Evolutionary conservation across 35 echinoderm and acorn worm species (phyloP).

Genomic region (Amphiura filiformis): DNA sequence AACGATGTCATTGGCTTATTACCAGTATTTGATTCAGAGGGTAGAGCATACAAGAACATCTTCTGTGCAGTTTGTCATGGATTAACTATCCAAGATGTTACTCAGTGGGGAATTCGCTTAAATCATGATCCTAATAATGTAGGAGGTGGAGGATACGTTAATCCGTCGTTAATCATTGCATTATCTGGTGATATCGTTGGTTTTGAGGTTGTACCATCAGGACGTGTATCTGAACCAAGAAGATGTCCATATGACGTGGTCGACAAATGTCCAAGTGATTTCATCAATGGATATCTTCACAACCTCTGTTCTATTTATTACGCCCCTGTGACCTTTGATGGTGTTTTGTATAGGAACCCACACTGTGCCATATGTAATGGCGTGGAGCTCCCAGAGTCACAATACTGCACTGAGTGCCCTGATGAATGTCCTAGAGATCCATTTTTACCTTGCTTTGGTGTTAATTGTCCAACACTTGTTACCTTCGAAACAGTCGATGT

Average conservation of each 20-base stretch:
- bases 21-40: slow-evolving; percentile 50
- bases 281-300: neutral
- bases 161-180: neutral
- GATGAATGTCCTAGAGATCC: neutral
- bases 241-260: neutral
- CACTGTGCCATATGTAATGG: slow-evolving; percentile 49
- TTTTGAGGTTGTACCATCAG: neutral
- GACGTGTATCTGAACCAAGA: neutral
- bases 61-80: slow-evolving; percentile 60
- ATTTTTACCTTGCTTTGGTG: neutral
- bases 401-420: neutral
- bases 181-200: neutral
- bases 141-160: neutral
- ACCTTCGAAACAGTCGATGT: neutral
- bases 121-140: neutral
- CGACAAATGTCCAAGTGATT: neutral
- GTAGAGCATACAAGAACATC: slow-evolving; percentile 39
- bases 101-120: slow-evolving; percentile 5
- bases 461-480: neutral
- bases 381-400: neutral
- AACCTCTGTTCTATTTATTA: slow-evolving; percentile 24
- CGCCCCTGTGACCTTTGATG: neutral
- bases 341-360: slow-evolving; percentile 3
- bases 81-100: neutral
- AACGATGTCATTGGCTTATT: slow-evolving; percentile 27